These are phyloP conservation scores for Pterostichus madidus DNA, from an alignment of 2,888 invertebrate species.

Conservation along the genomic window DNA sequence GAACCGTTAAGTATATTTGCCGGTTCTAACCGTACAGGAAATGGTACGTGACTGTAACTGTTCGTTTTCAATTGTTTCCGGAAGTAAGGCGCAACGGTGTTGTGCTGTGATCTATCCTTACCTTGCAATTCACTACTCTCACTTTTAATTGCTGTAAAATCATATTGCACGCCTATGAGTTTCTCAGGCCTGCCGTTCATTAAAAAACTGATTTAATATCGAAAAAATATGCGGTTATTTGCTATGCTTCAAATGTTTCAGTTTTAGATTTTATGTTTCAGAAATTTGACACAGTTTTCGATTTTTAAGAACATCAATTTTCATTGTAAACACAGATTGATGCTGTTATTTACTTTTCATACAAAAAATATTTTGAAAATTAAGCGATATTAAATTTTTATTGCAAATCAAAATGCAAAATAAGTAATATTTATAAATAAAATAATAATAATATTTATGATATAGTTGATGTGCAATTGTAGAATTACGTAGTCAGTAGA, in stretches of 20 bases:
- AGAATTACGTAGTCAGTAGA: too few relatives aligned
- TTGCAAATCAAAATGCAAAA: too few relatives aligned
- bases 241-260: neutral
- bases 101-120: slow-evolving; percentile 37
- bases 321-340: too few relatives aligned
- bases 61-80: slow-evolving; percentile 52
- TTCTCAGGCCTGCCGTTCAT: slow-evolving; percentile 7
- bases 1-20: slow-evolving; percentile 43
- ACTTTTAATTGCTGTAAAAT: slow-evolving; percentile 59
- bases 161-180: slow-evolving; percentile 47
- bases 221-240: neutral
- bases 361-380: too few relatives aligned
- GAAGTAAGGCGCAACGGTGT: slow-evolving; percentile 38
- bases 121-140: slow-evolving; percentile 55
- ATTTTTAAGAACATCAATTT: neutral
- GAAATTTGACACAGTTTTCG: slow-evolving; percentile 21
- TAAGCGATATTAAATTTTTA: too few relatives aligned
- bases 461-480: too few relatives aligned
- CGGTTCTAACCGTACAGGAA: slow-evolving; percentile 57
- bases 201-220: neutral
- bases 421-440: too few relatives aligned
- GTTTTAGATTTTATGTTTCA: slow-evolving; percentile 15
- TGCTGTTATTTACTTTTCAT: too few relatives aligned
- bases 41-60: slow-evolving; percentile 63
- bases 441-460: too few relatives aligned